phyloP scores from a whole-genome alignment of 2,888 invertebrate species.

The Dioctria rufipes region DNA sequence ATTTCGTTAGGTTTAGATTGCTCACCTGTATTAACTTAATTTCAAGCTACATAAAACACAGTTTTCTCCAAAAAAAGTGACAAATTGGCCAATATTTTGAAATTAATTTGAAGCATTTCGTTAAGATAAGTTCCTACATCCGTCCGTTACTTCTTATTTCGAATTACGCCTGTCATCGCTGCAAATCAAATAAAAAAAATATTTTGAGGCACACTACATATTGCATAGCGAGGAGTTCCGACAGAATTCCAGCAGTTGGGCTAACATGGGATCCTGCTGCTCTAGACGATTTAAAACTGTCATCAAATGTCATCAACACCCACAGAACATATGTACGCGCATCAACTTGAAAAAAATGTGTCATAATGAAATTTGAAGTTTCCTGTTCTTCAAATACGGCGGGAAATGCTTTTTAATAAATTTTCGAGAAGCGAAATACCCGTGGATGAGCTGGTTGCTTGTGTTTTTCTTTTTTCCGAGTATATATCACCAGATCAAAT shows the following conservation, averaged over 20 bases:
- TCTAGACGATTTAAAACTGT: constrained; percentile 10
- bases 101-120: no score
- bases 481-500: no score
- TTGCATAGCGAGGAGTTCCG: background rate
- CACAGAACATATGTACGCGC: background rate
- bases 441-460: no score
- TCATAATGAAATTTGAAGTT: constrained; percentile 36
- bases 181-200: background rate
- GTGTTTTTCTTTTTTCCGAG: no score
- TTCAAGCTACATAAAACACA: no score
- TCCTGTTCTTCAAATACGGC: background rate
- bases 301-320: background rate
- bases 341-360: constrained; percentile 32
- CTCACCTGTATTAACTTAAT: no score
- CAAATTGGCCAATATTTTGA: no score
- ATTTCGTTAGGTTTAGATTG: no score
- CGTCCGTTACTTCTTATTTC: background rate
- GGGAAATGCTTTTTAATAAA: constrained; percentile 42
- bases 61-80: no score
- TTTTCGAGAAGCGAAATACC: no score
- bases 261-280: background rate
- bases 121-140: background rate
- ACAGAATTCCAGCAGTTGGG: background rate
- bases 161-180: background rate
- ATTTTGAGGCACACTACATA: background rate